These are phyloP conservation scores for Hetaerina americana DNA, from an alignment of 1,140 invertebrate species.

Conservation along the genomic window DNA sequence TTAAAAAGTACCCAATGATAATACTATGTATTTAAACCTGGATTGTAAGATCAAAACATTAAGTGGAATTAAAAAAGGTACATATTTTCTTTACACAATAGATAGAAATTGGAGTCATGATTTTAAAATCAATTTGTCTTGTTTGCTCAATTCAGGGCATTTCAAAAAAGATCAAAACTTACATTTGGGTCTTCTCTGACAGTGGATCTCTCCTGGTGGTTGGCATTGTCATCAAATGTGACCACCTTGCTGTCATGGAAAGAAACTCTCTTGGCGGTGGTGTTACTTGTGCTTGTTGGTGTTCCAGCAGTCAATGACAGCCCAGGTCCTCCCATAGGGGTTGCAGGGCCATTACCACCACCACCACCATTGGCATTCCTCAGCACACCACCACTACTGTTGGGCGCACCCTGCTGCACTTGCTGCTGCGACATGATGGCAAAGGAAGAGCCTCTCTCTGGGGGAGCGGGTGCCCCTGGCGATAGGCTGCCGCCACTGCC, in stretches of 20 bases:
- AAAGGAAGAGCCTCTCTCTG: slow-evolving; percentile 67
- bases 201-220: slow-evolving; percentile 22
- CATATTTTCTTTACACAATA: no score
- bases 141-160: no score
- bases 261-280: slow-evolving; percentile 46
- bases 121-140: no score
- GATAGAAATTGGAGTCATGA: no score
- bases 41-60: no score
- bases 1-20: no score
- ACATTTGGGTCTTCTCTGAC: slow-evolving; percentile 66
- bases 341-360: slow-evolving; percentile 21
- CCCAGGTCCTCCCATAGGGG: no score
- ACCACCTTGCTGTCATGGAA: slow-evolving; percentile 47
- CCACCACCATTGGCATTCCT: slow-evolving; percentile 17
- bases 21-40: no score
- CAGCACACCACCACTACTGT: slow-evolving; percentile 1
- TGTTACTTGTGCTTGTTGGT: slow-evolving; percentile 9
- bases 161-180: no score
- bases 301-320: slow-evolving; percentile 4
- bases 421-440: slow-evolving; percentile 53
- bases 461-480: slow-evolving; percentile 44
- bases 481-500: no score
- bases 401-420: neutral
- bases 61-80: no score
- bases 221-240: slow-evolving; percentile 24